Evolutionary conservation across 2,888 invertebrate genomes (phyloP).

Genomic region (Neuroscelio doddi): DNA sequence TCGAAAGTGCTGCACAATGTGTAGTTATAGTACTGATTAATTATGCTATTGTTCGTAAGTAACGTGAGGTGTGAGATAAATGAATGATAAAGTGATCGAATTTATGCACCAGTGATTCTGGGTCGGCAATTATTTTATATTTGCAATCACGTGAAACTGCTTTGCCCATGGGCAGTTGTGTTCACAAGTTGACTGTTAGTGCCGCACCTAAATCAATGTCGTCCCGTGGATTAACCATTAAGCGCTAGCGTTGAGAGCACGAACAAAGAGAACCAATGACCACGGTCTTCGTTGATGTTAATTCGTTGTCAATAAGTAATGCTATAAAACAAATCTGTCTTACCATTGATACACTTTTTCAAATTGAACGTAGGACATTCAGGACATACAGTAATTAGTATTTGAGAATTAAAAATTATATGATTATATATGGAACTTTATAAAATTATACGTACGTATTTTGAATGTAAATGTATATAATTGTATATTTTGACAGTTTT

Average conservation of each 20-base stretch:
- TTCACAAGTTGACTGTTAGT: slow-evolving; percentile 58
- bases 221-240: slow-evolving; percentile 53
- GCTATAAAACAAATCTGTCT: slow-evolving; percentile 2
- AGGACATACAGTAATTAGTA: too few relatives aligned
- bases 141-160: slow-evolving; percentile 40
- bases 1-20: background rate
- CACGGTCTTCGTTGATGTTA: slow-evolving; percentile 30
- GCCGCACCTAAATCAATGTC: slow-evolving; percentile 58
- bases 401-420: too few relatives aligned
- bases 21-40: slow-evolving; percentile 30
- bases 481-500: too few relatives aligned
- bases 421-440: too few relatives aligned
- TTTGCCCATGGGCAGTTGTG: slow-evolving; percentile 46
- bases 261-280: slow-evolving; percentile 38
- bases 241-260: slow-evolving; percentile 41
- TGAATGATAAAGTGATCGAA: slow-evolving; percentile 40
- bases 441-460: too few relatives aligned
- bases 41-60: slow-evolving; percentile 27
- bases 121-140: slow-evolving; percentile 38
- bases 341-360: background rate
- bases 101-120: slow-evolving; percentile 24
- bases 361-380: too few relatives aligned
- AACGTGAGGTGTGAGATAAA: slow-evolving; percentile 29
- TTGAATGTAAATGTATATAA: too few relatives aligned
- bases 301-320: slow-evolving; percentile 25